Base-by-base conservation (phyloP, 2,113 vertebrate species). In the Bucco capensis region DNA sequence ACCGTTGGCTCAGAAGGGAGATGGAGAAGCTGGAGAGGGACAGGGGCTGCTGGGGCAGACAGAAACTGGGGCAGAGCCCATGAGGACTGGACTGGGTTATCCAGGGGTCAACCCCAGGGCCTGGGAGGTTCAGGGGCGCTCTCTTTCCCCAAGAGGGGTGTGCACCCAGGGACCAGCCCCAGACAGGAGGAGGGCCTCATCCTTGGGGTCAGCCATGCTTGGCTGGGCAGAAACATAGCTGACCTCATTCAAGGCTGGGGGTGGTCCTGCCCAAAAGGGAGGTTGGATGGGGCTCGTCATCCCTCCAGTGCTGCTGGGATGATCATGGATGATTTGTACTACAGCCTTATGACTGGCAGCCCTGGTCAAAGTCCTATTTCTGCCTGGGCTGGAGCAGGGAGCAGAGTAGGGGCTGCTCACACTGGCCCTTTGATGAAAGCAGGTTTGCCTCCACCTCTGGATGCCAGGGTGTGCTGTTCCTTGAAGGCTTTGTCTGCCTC, bases 361-460 rank as follows among this genome's bases (percentile, higher is more conserved):
- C 28, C 23, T 33, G 28, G 15, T 7, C 30, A 19, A 0, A 1
- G 17, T 25, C 14, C 25, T 12, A 1, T 46, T 78, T 42, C 65
- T 92, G 25, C 69, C 31, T 46, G 33, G 23, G 15, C 58, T 72
- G 31, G 14, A 42, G 9, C 35, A 40, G 38, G 38, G 31, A 67
- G 38, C 1, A 1, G 31, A 49, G 3, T 12, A 13, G 27, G 30
- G 5, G 23, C 28, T 88, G 38, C 22, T 85, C 38, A 12, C 12
- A 28, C 24, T n/a, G 47, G 17, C 23, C 31, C 24, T 24, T 71
- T 16, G 56, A 7, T 69, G 30, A 62, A 19, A 16, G 6, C 13
- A 28, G 49, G n/a, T 73, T 72, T 69, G 18, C 7, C 33, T 88
- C 5, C 35, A 80, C 35, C 53, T 46, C 62, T 79, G n/a, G 25